These are phyloP conservation scores for Drosophila mulleri DNA, from an alignment of 2,888 invertebrate species.

Conservation along the genomic window DNA sequence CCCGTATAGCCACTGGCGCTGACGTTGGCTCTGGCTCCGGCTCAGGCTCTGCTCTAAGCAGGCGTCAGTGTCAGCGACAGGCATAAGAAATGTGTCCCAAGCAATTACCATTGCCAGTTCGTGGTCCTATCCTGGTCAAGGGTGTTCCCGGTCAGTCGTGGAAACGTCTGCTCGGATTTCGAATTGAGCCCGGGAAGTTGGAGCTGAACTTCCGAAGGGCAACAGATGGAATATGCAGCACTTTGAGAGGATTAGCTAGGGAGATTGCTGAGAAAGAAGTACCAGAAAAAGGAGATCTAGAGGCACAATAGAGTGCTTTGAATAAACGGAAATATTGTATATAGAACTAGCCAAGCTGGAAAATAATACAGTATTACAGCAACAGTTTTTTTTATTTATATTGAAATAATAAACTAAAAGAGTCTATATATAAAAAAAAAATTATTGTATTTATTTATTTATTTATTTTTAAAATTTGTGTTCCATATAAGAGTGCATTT, in stretches of 20 bases:
- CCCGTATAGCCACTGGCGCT: conserved; percentile 48
- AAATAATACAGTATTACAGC: no score
- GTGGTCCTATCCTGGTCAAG: conserved; percentile 36
- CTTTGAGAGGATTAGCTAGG: conserved; percentile 4
- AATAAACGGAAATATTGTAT: not conserved
- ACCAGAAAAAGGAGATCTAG: not conserved
- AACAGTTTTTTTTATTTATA: no score
- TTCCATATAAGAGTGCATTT: no score
- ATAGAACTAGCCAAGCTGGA: not conserved
- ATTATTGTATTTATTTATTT: no score
- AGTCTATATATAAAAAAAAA: no score
- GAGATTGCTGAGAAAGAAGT: not conserved
- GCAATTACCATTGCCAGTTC: conserved; percentile 59
- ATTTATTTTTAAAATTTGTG: no score
- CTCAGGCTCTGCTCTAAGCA: conserved; percentile 28
- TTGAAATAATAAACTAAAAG: no score
- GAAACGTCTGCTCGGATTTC: conserved; percentile 26
- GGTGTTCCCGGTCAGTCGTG: conserved; percentile 9
- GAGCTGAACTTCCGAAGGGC: conserved; percentile 20
- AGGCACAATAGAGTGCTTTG: no score
- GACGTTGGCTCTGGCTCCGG: conserved; percentile 18
- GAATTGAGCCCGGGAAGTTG: conserved; percentile 7
- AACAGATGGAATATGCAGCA: conserved; percentile 18
- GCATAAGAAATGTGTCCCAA: conserved; percentile 75
- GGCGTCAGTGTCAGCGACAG: conserved; percentile 77